phyloP scores from a whole-genome alignment of 1,140 invertebrate genomes.

The Trigoniulus corallinus region DNA sequence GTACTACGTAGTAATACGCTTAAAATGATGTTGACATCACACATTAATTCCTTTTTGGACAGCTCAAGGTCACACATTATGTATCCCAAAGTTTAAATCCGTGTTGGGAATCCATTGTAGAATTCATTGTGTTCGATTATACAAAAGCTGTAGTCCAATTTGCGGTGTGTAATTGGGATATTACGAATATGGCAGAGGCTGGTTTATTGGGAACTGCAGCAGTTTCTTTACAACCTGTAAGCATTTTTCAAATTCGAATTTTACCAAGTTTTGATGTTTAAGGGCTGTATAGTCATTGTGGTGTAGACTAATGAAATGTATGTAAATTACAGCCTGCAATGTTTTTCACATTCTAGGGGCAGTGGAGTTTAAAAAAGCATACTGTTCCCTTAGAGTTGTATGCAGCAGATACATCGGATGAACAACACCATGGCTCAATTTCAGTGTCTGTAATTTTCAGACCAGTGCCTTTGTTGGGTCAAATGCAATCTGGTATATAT shows the following conservation, averaged over 20 bases:
- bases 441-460: not conserved
- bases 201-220: conserved; percentile 26
- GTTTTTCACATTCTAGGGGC: not conserved
- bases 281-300: not conserved
- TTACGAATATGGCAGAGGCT: conserved; percentile 25
- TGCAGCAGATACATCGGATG: not conserved
- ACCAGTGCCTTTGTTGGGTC: not conserved
- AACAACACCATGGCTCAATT: not conserved
- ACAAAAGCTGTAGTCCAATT: conserved; percentile 25
- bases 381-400: not conserved
- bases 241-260: not conserved
- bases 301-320: too few relatives aligned
- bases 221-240: too few relatives aligned
- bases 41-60: conserved; percentile 11
- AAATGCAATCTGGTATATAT: too few relatives aligned
- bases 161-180: conserved; percentile 29
- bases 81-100: conserved; percentile 30
- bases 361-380: not conserved
- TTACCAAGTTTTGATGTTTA: not conserved
- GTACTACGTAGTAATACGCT: conserved; percentile 4
- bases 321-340: too few relatives aligned
- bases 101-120: conserved; percentile 33
- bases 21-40: not conserved
- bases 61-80: conserved; percentile 38
- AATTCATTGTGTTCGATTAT: conserved; percentile 36